These are phyloP conservation scores for Buceros bicornis DNA, from an alignment of 2,797 vertebrate species.

Conservation along the genomic window DNA sequence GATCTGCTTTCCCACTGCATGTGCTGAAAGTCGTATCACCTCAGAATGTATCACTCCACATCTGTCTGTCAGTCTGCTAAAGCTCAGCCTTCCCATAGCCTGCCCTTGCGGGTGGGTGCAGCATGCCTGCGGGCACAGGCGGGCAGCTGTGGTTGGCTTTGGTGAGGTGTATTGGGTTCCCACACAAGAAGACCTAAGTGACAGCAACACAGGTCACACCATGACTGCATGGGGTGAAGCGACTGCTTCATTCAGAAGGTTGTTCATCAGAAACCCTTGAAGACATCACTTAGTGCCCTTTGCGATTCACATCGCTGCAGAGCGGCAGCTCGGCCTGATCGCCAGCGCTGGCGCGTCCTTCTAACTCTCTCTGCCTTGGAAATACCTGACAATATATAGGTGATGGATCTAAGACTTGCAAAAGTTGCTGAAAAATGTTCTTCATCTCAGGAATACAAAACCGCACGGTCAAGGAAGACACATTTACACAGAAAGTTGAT, in stretches of 20 bases:
- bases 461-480: not conserved
- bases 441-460: not conserved
- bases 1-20: not conserved
- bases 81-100: not conserved
- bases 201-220: not conserved
- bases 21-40: not conserved
- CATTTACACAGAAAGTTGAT: not conserved
- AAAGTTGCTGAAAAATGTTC: not conserved
- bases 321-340: not conserved
- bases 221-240: fast-evolving
- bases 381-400: not conserved
- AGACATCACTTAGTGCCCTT: not conserved
- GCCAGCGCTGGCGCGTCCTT: not conserved
- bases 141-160: not conserved
- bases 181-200: not conserved
- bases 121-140: fast-evolving
- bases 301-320: not conserved
- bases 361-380: not conserved
- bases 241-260: not conserved
- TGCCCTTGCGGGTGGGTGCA: not conserved
- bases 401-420: not conserved
- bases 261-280: not conserved
- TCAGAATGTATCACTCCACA: fast-evolving
- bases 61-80: not conserved
- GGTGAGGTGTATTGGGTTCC: not conserved